Evolutionary conservation across 1,140 invertebrate genomes (phyloP), one percentile per base, ranked within the genome.

Genomic region (Sycophila sp.): DNA sequence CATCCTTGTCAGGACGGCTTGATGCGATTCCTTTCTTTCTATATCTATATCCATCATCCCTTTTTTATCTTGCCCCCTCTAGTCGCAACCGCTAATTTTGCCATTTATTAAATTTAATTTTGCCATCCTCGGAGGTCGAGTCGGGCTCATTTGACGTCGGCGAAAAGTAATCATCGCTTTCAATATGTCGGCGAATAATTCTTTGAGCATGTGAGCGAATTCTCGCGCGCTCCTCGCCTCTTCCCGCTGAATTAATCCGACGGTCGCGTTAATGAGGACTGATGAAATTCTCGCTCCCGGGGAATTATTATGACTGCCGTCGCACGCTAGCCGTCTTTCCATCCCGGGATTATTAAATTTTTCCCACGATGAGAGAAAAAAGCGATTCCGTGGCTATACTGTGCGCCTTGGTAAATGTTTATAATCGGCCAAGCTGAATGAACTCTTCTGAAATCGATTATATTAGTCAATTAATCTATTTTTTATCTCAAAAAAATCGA

Each of bases 231-330:
- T 8, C 24, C 19, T 47, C 36, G 42, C 34, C 0, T 55, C 11
- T 4, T 4, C 4, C 4, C 13, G 2, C n/a, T 22, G 32, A 66
- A 60, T 64, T 60, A 51, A 67, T 45, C 19, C 38, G 30, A 45
- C 34, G 28, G 5, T 36, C 69, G 42, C 15, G 40, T 60, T 71
- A 47, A 67, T 55, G 58, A 67, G 58, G 13, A 67, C 63, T 38
- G 58, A 72, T 72, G 56, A 71, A 62, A 65, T 56, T 62, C 28
- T 6, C 13, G 22, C 40, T 22, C 10, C 4, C 17, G 49, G 47
- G 15, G 51, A 64, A 63, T 69, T 40, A 42, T 53, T 26, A 55
- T 42, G 22, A 63, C 49, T 59, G 19, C 6, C 60, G 17, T 28
- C 36, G 49, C 28, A n/a, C 19, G 11, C 45, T 36, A 58, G 3